Percentiles rank a stretch among this genome's conserved stretches.
Evolutionary conservation across 2,113 vertebrate species (phyloP).

Genomic region (Pristiophorus japonicus): DNA sequence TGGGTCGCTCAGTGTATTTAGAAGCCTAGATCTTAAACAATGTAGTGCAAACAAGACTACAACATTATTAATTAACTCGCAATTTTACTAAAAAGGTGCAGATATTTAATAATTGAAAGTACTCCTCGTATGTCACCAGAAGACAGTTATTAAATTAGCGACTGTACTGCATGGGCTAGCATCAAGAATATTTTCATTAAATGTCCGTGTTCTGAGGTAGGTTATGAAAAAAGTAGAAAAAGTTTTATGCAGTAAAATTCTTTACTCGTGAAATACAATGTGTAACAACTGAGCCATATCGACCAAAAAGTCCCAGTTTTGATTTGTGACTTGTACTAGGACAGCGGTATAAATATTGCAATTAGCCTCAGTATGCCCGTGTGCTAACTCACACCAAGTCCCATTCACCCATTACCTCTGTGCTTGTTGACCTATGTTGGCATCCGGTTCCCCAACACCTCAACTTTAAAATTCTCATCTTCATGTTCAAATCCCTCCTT

Average conservation of each 20-base stretch:
- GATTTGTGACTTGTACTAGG: neutral
- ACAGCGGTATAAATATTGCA: neutral
- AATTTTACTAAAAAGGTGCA: constrained; percentile 17
- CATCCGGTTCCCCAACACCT: neutral
- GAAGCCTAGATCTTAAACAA: too few relatives aligned
- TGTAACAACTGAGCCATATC: neutral
- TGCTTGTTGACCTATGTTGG: neutral
- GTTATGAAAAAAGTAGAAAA: neutral
- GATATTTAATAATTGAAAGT: neutral
- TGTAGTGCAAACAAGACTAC: neutral
- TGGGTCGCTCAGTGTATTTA: neutral
- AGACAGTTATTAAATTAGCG: neutral
- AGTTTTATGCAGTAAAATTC: neutral
- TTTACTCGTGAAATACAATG: neutral
- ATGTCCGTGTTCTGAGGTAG: neutral
- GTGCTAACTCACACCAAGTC: neutral
- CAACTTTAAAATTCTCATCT: neutral
- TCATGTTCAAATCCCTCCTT: neutral
- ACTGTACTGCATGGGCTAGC: neutral
- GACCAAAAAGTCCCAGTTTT: neutral
- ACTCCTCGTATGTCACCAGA: neutral
- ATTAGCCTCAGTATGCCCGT: neutral
- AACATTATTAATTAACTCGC: neutral
- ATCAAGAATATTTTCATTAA: constrained; percentile 10
- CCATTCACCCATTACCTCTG: neutral